Percentiles rank a stretch among this genome's conserved stretches.
Evolutionary conservation across 2,888 invertebrate genomes (phyloP).

Genomic region (Apotomis betuletana): DNA sequence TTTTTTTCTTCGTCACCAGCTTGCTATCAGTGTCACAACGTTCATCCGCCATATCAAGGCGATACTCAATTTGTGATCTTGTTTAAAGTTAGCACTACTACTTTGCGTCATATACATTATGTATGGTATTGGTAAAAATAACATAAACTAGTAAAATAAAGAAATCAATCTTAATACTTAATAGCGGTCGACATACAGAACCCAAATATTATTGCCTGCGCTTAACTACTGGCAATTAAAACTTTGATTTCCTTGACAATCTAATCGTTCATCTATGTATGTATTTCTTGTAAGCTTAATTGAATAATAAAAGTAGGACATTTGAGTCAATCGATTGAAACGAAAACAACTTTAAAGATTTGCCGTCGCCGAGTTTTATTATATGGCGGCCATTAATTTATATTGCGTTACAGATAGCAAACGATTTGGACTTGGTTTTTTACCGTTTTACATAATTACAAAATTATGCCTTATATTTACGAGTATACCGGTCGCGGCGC

Average conservation of each 20-base stretch:
- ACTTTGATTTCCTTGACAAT: constrained; percentile 43
- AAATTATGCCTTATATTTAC: constrained; percentile 77
- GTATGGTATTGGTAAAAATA: too few relatives aligned
- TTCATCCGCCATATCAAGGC: too few relatives aligned
- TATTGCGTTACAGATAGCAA: constrained; percentile 79
- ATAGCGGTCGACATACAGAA: neutral
- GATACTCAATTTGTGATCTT: too few relatives aligned
- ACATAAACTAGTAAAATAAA: neutral
- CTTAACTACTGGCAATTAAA: constrained; percentile 27
- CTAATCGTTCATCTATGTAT: constrained; percentile 41
- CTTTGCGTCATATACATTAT: too few relatives aligned
- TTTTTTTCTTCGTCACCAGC: too few relatives aligned
- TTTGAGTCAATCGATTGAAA: constrained; percentile 69
- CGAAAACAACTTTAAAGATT: constrained; percentile 67
- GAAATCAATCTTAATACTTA: too few relatives aligned
- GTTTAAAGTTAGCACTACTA: too few relatives aligned
- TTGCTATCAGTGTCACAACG: too few relatives aligned
- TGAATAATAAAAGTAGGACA: constrained; percentile 71
- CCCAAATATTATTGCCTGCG: neutral
- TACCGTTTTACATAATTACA: constrained; percentile 81
- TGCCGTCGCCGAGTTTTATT: constrained; percentile 73
- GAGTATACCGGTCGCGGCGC: constrained; percentile 63
- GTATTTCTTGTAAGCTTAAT: constrained; percentile 60
- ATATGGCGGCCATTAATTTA: constrained; percentile 73
- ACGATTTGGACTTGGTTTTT: constrained; percentile 73